Evolutionary conservation across 2,797 vertebrate species (phyloP).

Genomic region (Pogonophryne albipinna): DNA sequence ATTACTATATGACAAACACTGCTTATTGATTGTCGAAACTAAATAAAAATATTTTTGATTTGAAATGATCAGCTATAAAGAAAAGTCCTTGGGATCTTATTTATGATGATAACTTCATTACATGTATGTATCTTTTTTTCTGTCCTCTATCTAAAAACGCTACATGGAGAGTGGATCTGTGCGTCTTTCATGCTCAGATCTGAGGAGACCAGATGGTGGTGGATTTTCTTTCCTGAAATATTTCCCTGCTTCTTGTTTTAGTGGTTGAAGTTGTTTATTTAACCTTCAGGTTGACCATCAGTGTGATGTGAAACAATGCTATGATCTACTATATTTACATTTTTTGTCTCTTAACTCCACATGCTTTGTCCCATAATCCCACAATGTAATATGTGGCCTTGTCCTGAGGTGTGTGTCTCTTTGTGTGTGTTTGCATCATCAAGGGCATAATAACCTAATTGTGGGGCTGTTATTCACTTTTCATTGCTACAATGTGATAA

Average conservation of each 20-base stretch:
- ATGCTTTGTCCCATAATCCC: conserved; percentile 11
- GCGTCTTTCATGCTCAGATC: neutral
- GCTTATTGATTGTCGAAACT: too few species aligned
- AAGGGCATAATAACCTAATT: conserved; percentile 82
- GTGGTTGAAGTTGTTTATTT: neutral
- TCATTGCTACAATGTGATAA: conserved; percentile 71
- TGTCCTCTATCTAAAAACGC: neutral
- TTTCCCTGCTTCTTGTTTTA: neutral
- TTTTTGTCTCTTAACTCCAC: neutral
- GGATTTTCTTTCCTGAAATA: neutral
- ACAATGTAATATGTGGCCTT: conserved; percentile 13
- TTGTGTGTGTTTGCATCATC: conserved; percentile 35
- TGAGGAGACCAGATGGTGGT: neutral
- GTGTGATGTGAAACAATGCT: neutral
- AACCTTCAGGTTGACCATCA: conserved; percentile 14
- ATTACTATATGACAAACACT: too few species aligned
- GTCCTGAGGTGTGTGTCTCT: conserved; percentile 17
- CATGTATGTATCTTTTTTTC: too few species aligned
- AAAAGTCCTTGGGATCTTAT: too few species aligned
- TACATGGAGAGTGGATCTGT: neutral
- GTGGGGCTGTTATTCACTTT: conserved; percentile 69
- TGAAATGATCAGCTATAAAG: too few species aligned
- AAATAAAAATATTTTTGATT: too few species aligned
- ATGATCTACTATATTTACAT: conserved; percentile 3
- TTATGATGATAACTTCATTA: too few species aligned